Evolutionary conservation across 2,797 vertebrate genomes (phyloP), one percentile per base, ranked within the genome.

Genomic region (Poeciliopsis infans): DNA sequence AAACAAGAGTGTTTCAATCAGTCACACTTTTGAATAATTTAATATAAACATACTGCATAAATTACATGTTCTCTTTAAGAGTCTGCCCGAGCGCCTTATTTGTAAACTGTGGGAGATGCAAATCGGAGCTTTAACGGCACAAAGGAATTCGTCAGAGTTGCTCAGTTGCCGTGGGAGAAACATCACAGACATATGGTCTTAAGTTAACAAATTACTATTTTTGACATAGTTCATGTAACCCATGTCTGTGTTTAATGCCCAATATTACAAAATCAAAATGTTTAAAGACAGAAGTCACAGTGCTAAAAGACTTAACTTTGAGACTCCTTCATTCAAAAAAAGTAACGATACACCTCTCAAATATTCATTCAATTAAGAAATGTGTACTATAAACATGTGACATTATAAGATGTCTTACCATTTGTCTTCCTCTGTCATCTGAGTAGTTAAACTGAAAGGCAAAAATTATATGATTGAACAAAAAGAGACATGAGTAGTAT

Each of bases 401-500:
- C 18, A 76, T 53, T 18, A 36, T 10, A 36, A 36, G 31, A 45
- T 47, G 77, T 11, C 90, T 92, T 82, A 98, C 97, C 97, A 97
- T 94, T 96, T 98, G 76, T 99, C 97, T 91, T 99, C 97, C 89
- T 99, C 97, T 89, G 97, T 92, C 69, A 96, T 95, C 91, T 97
- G 97, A 88, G 97, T 96, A 59, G 96, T 95, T 92, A 96, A 88
- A 91, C 97, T 98, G 74, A 86, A 93, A 88, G 41, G 77, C 0
- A 82, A 31, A 64, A 80, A 75, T 79, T 25, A 59, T 8, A 25
- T 1, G 55, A 3, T 53, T 41, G 11, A 69, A 79, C 15, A 77
- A 31, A 53, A 69, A 51, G 7, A 23, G 20, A 59, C 28, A 74
- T n/a, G 10, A 36, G 33, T 6, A 13, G 18, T 25, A 25, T 25